A percentile compares a stretch with the other conserved stretches of the same genome.
Evolutionary conservation across 2,113 vertebrate genomes (phyloP).

Genomic region (Ahaetulla prasina): DNA sequence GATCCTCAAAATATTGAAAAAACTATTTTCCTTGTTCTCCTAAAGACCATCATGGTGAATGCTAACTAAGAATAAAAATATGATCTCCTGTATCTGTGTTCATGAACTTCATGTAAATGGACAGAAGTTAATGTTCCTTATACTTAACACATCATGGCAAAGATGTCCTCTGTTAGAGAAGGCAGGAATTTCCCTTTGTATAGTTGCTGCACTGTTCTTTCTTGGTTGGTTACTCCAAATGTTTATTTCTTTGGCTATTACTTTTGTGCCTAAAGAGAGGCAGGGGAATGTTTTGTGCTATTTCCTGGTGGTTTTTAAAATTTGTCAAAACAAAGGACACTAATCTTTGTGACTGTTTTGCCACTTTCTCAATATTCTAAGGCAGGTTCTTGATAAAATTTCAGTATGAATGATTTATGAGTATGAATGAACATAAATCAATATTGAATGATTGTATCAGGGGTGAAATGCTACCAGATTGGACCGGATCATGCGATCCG

Average conservation of each 20-base stretch:
- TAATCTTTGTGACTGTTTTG: background rate
- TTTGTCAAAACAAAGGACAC: background rate
- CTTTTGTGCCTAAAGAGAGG: background rate
- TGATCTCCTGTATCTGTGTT: background rate
- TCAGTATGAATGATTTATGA: background rate
- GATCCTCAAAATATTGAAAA: background rate
- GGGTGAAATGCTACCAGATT: too few relatives aligned
- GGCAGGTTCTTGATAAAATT: background rate
- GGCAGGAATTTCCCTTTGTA: background rate
- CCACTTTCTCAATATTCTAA: background rate
- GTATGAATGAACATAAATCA: background rate
- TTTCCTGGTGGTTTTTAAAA: background rate
- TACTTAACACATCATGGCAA: background rate
- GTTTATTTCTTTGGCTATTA: background rate
- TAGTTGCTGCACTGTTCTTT: background rate
- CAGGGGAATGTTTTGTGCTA: background rate
- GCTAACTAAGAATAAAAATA: background rate
- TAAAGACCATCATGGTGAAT: background rate
- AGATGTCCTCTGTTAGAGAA: background rate
- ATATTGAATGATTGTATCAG: background rate
- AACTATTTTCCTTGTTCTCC: background rate
- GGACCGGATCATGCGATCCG: too few relatives aligned
- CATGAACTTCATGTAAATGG: background rate
- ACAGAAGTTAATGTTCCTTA: background rate
- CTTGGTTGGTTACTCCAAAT: background rate